Evolutionary conservation across 2,888 invertebrate genomes (phyloP).

Genomic region (Eumacrocentrus americanus): DNA sequence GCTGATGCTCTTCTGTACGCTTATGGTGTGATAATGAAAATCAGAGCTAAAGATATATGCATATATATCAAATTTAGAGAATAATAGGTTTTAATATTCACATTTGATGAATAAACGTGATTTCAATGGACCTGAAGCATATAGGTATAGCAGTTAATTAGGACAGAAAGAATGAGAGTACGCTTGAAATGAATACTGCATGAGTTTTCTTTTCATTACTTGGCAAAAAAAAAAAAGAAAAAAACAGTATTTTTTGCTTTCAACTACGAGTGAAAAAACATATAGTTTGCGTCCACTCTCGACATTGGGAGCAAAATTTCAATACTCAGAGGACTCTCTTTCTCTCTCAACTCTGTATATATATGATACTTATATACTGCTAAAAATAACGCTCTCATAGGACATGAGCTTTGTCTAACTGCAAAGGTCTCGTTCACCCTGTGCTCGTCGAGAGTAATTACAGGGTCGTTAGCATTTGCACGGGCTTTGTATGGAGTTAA

Average conservation of each 20-base stretch:
- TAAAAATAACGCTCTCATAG: constrained; percentile 11
- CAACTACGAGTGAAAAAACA: too few species aligned
- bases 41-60: too few species aligned
- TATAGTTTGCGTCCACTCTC: not conserved
- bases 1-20: not conserved
- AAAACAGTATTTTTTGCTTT: constrained; percentile 4
- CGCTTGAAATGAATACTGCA: not conserved
- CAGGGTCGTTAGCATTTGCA: constrained; percentile 22
- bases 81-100: too few species aligned
- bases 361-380: too few species aligned
- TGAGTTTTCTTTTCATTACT: too few species aligned
- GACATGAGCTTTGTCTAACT: constrained; percentile 17
- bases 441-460: constrained; percentile 21
- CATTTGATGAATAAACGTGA: too few species aligned
- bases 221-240: constrained; percentile 2
- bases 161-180: not conserved
- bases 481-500: constrained; percentile 6
- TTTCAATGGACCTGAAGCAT: too few species aligned
- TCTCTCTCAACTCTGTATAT: too few species aligned
- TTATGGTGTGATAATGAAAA: too few species aligned
- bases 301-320: constrained; percentile 10
- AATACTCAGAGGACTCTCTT: constrained; percentile 3
- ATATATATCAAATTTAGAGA: too few species aligned
- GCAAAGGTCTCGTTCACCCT: constrained; percentile 9
- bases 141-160: not conserved